Percentiles rank a stretch among this genome's conserved stretches.
Evolutionary conservation across 2,113 vertebrate genomes (phyloP).

Genomic region (Psilopsiagon aymara): DNA sequence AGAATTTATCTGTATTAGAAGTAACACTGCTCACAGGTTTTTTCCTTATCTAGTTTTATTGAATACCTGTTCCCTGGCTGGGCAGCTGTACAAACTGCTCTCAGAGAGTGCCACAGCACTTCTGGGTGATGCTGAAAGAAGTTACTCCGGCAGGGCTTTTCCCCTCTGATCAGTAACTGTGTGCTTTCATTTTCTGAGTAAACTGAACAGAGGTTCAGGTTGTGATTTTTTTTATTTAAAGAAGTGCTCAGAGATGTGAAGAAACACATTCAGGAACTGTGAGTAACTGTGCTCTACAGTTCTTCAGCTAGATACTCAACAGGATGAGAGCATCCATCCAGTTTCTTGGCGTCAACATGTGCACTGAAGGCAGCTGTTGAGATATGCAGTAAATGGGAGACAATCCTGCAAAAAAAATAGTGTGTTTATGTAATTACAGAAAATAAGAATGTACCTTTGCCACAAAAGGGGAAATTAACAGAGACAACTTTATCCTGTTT

Average conservation of each 20-base stretch:
- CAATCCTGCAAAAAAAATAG: not conserved
- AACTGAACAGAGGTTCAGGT: not conserved
- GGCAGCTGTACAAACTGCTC: not conserved
- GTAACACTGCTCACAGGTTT: not conserved
- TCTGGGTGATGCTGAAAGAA: not conserved
- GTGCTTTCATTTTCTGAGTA: not conserved
- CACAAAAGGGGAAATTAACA: not conserved
- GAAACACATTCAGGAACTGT: not conserved
- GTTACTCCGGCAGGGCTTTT: not conserved
- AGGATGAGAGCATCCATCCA: not conserved
- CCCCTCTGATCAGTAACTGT: not conserved
- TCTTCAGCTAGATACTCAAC: not conserved
- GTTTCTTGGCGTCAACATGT: not conserved
- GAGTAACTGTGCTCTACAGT: not conserved
- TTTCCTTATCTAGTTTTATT: not conserved
- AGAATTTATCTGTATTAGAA: not conserved
- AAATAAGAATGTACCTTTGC: not conserved
- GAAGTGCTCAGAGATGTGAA: not conserved
- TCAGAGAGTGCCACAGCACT: not conserved
- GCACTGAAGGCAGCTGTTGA: not conserved
- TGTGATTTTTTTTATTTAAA: not conserved
- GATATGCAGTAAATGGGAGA: not conserved
- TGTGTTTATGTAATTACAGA: not conserved
- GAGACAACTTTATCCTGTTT: not conserved
- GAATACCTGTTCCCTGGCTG: not conserved